Base-by-base conservation (phyloP, 1,140 invertebrate genomes). In the Drosophila teissieri region DNA sequence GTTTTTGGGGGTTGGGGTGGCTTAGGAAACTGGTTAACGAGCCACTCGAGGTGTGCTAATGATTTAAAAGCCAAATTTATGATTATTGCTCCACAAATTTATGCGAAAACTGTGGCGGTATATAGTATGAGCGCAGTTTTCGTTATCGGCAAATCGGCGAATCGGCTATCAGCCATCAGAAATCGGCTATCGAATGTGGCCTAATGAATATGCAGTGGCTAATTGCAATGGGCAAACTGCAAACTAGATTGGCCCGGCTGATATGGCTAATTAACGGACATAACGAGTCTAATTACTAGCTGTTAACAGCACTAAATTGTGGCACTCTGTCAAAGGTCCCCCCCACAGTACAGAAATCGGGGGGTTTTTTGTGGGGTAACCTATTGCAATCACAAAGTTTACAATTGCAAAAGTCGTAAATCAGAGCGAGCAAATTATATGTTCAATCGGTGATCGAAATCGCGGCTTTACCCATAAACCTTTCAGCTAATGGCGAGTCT, bases 221-320 rank as follows among this genome's bases (percentile, higher is more conserved):
- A 81, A 77, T 62, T 82, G 73, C 68, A 81, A 70, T 62, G 74
- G 54, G 63, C 62, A 67, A 81, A 52, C 57, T 68, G 45, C 64
- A 72, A 57, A 17, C 22, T 12, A 22, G 55, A 60, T 46, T 45
- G 39, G 48, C 19, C 27, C 45, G 49, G 65, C 64, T 70, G 84
- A 89, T 86, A 89, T 70, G 67, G 79, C 63, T 88, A 88, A 86
- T 86, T 86, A 86, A 68, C 65, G 48, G 72, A 58, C 72, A 84
- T 77, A 84, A 84, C 68, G 76, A 72, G 76, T 52, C 80, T 88
- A 88, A 88, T 86, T 86, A 86, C 84, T 55, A 89, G 80, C 84
- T 86, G 83, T 86, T 86, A 86, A 86, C 83, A 89, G 73, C 77
- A 78, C 77, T 89, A 89, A 89, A 84, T 80, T 61, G 83, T 69